Evolutionary conservation across 2,113 vertebrate genomes (phyloP).

Genomic region (Casuarius casuarius): DNA sequence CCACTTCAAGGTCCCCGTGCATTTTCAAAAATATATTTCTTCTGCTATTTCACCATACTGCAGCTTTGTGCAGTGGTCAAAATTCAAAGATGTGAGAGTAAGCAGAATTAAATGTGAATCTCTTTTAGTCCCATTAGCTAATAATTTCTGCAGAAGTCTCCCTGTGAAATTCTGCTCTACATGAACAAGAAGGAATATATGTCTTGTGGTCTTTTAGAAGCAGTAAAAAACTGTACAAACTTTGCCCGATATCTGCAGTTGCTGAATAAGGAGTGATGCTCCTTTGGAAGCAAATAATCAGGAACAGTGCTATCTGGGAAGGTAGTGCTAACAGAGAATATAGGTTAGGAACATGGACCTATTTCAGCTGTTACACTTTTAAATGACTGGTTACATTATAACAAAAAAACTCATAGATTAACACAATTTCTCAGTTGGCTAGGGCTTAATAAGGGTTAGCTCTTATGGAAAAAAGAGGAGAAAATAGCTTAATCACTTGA

Average conservation of each 20-base stretch:
- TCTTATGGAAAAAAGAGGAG: not conserved
- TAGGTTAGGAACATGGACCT: not conserved
- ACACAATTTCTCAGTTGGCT: not conserved
- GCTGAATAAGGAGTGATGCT: not conserved
- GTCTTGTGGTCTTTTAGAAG: not conserved
- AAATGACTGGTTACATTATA: not conserved
- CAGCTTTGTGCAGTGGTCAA: not conserved
- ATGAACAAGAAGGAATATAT: not conserved
- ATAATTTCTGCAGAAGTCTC: not conserved
- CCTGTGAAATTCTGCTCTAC: not conserved
- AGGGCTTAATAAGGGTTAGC: not conserved
- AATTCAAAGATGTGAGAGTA: not conserved
- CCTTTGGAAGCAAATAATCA: not conserved
- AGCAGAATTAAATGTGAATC: not conserved
- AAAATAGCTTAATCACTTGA: not conserved
- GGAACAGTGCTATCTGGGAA: not conserved
- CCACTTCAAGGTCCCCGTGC: not conserved
- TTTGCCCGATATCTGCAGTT: not conserved
- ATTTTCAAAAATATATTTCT: not conserved
- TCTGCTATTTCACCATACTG: not conserved
- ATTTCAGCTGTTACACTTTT: not conserved
- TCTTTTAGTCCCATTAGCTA: not conserved
- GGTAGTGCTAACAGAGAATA: not conserved
- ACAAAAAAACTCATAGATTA: not conserved
- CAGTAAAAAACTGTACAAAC: not conserved